Evolutionary conservation across 23 tunicate species (phyloP), one percentile per base, ranked within the genome.

Genomic region (Ascidia mentula): DNA sequence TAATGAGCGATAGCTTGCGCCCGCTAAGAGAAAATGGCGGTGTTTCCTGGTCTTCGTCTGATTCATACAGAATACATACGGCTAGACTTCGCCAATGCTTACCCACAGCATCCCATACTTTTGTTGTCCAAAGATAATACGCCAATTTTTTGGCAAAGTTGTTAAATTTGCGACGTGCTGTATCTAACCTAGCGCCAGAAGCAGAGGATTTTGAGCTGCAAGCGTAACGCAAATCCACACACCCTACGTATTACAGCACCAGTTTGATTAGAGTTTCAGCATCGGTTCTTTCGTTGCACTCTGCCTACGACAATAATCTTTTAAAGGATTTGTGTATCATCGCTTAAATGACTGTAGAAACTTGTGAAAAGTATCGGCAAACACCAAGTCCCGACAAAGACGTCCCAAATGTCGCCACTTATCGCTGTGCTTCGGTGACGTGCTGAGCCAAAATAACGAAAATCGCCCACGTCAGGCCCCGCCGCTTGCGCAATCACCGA

Each of bases 281-380:
- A 53, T 28, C 65, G 65, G 65, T 53, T 53, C 65, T 53, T 53
- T 28, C 22, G 65, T 53, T 53, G 22, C 22, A 53, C 65, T 53
- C 65, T 53, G 65, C 65, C 65, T 53, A 53, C 65, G 65, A 53
- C 65, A 53, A 53, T 53, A 53, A 53, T 53, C 65, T 53, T 53
- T 53, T 53, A 53, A 28, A 53, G 65, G 65, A 53, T 53, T 53
- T 53, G 65, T 53, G 65, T 53, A 53, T 53, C 65, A 53, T 26
- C 65, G 24, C 65, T 53, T 53, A 53, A 53, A 53, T 53, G 65
- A 53, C 65, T 53, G 65, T 6, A 5, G 24, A 53, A 53, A 53
- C 65, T 53, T 53, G 65, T 53, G 65, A 53, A 53, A 53, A 53
- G 65, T 53, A 53, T 53, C 65, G 65, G 65, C 65, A 53, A 53